A percentile compares a stretch with the other conserved stretches of the same genome.
Evolutionary conservation across 64 coral and sea anemone species (phyloP).

Genomic region (Dendronephthya gigantea): DNA sequence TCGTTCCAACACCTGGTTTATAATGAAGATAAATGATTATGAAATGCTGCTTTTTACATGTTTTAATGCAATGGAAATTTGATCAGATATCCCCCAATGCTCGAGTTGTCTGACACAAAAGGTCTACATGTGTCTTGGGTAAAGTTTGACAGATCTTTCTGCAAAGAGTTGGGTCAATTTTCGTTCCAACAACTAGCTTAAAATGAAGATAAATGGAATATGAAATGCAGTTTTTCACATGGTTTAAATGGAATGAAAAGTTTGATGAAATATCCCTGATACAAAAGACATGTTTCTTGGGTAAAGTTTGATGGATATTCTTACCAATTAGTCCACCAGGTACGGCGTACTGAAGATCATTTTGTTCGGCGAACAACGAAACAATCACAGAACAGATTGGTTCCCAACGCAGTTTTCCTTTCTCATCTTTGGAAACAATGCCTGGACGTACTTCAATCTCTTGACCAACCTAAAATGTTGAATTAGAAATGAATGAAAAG

Average conservation of each 20-base stretch:
- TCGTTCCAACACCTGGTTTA: constrained; percentile 81
- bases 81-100: no score
- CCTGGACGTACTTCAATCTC: constrained; percentile 97
- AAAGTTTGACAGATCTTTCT: no score
- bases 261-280: background rate
- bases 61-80: no score
- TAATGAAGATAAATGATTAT: no score
- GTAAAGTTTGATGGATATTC: background rate
- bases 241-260: background rate
- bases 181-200: no score
- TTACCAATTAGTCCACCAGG: constrained; percentile 89
- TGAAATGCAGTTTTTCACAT: no score
- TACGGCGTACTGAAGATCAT: constrained; percentile 84
- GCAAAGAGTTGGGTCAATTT: no score
- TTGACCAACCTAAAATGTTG: constrained; percentile 51
- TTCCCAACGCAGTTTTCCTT: constrained; percentile 84
- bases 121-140: no score
- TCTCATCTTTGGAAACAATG: constrained; percentile 95
- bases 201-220: no score
- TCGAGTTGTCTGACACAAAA: no score
- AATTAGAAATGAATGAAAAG: background rate
- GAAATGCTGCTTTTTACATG: no score
- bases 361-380: constrained; percentile 95
- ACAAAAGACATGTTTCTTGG: background rate
- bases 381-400: constrained; percentile 91